These are phyloP conservation scores for Fopius arisanus DNA, from an alignment of 1,140 invertebrate species.

Conservation along the genomic window DNA sequence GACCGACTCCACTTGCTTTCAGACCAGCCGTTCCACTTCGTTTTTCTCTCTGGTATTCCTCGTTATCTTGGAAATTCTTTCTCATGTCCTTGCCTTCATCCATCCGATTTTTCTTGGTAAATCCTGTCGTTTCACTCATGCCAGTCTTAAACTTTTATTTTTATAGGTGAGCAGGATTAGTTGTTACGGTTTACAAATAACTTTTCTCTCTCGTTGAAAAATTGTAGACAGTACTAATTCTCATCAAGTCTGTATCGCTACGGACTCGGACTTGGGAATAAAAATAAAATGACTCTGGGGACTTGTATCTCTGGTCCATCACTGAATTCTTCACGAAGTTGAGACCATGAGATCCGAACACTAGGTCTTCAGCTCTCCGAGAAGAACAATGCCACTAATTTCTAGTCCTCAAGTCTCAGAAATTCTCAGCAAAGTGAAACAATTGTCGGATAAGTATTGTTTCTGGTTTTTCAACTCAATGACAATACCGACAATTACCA, in stretches of 20 bases:
- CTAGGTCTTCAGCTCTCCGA: not conserved
- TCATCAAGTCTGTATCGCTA: not conserved
- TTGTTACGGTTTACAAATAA: not conserved
- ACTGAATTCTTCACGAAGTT: not conserved
- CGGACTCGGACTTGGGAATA: not conserved
- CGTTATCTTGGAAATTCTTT: constrained; percentile 12
- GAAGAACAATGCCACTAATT: not conserved
- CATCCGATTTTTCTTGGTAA: constrained; percentile 20
- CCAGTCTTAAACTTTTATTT: not conserved
- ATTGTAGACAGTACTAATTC: too few relatives aligned
- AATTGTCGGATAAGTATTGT: not conserved
- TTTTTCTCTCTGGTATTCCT: constrained; percentile 18
- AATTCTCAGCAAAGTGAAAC: not conserved
- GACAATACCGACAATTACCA: not conserved
- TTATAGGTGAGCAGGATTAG: not conserved
- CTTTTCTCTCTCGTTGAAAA: not conserved
- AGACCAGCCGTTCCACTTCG: constrained; percentile 7
- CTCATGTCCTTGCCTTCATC: constrained; percentile 10
- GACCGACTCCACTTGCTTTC: constrained; percentile 35
- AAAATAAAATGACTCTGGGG: not conserved
- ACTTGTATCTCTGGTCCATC: not conserved
- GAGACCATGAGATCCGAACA: not conserved
- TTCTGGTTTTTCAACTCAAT: not conserved
- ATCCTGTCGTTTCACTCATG: constrained; percentile 10
- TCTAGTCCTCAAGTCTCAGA: not conserved